Evolutionary conservation across 1,140 invertebrate species (phyloP), one percentile per base, ranked within the genome.

Genomic region (Orchesella cincta): DNA sequence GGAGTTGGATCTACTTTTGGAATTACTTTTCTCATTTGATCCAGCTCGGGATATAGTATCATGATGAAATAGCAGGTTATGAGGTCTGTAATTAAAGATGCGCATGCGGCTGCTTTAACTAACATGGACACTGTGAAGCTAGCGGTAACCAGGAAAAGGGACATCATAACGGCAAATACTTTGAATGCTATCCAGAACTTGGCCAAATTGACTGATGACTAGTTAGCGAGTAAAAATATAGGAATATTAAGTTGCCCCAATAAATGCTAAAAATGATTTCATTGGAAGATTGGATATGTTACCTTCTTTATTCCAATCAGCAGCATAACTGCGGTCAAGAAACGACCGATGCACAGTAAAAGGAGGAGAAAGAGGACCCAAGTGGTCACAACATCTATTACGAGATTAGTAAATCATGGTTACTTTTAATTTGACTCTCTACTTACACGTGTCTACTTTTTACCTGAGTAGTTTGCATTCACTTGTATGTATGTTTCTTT

Each of bases 171-270:
- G 31, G 28, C 5, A 33, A 67, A 33, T 12, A 67, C 31, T 67
- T 67, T 67, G 29, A 67, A 67, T 29, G 62, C 62, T 33, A 67
- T 67, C 62, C 62, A 67, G 33, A 67, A 67, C 33, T 67, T 29
- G 1, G 28, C 62, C 14, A 67, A 23, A 31, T n/a, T 29, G 1
- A 29, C 31, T 2, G 62, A 29, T 14, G 62, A 67, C 62, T 67
- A 46, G n/a, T 31, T 8, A 31, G 2, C 5, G 26, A 67, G n/a
- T 31, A 29, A 33, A 33, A 29, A 29, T 8, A 5, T 62, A 62
- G 23, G 16, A 8, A 5, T 5, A 16, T 28, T 28, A 62, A 18
- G 8, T n/a, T 16, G 23, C 23, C 8, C 3, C 12, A 26, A 62
- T 8, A 62, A 5, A 16, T 26, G 23, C 54, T 16, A 14, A n/a